A percentile compares a stretch with the other conserved stretches of the same genome.
phyloP scores from a whole-genome alignment of 2,797 vertebrate genomes.

The Artibeus jamaicensis region DNA sequence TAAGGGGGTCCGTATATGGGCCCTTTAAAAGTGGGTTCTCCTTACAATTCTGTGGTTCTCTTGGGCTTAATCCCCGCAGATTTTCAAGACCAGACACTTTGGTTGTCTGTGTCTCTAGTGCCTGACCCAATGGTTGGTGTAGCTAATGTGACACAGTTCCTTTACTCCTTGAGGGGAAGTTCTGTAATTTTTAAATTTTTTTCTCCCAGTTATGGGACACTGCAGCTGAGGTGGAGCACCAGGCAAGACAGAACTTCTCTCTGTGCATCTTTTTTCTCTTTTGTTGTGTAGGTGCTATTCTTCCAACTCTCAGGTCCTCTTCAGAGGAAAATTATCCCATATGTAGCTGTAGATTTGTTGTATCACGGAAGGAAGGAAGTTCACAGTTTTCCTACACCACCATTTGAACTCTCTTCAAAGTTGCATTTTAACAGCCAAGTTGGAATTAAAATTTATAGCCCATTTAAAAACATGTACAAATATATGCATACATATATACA shows the following conservation, averaged over 20 bases:
- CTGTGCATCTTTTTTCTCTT: not conserved
- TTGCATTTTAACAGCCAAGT: not conserved
- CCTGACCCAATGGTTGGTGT: not conserved
- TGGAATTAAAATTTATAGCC: not conserved
- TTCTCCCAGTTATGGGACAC: not conserved
- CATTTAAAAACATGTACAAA: not conserved
- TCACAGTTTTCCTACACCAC: not conserved
- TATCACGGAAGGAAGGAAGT: not conserved
- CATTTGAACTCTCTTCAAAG: not conserved
- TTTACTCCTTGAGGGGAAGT: not conserved
- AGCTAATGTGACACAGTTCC: not conserved
- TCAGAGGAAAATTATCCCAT: not conserved
- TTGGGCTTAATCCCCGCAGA: not conserved
- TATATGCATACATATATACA: not conserved
- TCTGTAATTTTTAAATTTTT: not conserved
- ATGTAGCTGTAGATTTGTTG: not conserved
- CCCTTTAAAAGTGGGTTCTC: not conserved
- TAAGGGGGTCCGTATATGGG: not conserved
- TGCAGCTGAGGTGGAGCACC: not conserved
- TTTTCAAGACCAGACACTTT: not conserved
- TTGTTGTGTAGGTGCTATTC: not conserved
- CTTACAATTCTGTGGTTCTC: not conserved
- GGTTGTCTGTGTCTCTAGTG: not conserved
- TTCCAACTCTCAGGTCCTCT: not conserved
- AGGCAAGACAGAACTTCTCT: not conserved